Conservation (phyloP, 1,140 invertebrate species). For the Drosophila erecta region DNA sequence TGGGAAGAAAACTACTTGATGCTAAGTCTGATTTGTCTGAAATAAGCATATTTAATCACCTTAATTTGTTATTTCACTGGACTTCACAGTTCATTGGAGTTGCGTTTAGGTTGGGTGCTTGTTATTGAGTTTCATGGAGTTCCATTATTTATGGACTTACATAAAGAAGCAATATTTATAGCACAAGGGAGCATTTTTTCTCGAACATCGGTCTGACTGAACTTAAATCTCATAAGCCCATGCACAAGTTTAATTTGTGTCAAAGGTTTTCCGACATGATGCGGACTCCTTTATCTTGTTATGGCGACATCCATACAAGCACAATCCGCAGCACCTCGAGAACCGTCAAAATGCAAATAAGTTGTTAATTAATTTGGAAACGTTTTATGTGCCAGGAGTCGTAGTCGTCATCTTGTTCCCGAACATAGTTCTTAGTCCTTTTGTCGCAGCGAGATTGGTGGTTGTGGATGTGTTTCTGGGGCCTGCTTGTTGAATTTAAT, state of each 20-base stretch:
- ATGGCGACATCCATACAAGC: constrained; percentile 11
- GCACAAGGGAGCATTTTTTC: not conserved
- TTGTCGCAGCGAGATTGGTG: constrained; percentile 13
- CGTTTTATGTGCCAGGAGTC: constrained; percentile 42
- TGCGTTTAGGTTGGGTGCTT: not conserved
- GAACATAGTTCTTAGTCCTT: constrained; percentile 14
- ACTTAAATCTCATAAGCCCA: not conserved
- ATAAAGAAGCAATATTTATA: not conserved
- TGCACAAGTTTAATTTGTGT: not conserved
- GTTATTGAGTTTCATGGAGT: not conserved
- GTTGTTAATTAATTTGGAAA: constrained; percentile 77
- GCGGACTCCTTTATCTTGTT: not conserved
- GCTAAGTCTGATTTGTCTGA: not conserved
- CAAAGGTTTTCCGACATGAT: constrained; percentile 10
- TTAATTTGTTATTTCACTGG: constrained; percentile 1
- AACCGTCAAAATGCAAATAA: constrained; percentile 55
- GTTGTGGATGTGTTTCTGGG: constrained; percentile 30
- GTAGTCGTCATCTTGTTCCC: constrained; percentile 21
- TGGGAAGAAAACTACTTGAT: not conserved
- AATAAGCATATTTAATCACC: not conserved
- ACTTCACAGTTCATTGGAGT: constrained; percentile 1
- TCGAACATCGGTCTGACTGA: not conserved
- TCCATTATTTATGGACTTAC: not conserved
- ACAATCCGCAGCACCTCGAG: not conserved
- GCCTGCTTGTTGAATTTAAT: constrained; percentile 59